phyloP scores from a whole-genome alignment of 2,888 invertebrate species.

The Xestia ashworthii region DNA sequence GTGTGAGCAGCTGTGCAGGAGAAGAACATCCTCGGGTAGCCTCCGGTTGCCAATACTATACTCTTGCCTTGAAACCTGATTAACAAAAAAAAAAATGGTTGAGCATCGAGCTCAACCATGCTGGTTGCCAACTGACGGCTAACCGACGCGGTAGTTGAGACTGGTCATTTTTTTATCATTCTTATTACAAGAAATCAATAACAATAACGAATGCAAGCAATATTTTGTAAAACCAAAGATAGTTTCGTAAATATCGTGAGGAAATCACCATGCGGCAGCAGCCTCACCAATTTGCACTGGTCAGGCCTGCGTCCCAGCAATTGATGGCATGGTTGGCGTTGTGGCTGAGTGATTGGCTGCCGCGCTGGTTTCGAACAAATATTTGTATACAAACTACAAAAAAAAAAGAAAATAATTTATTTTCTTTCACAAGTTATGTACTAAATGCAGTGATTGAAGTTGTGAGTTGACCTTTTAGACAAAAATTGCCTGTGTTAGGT shows the following conservation, averaged over 20 bases:
- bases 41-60: conserved; percentile 95
- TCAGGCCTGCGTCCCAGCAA: not conserved
- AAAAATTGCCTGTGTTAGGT: no score
- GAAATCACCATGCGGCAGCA: not conserved
- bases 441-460: no score
- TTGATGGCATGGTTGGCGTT: not conserved
- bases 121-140: no score
- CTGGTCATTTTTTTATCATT: not conserved
- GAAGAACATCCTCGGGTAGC: conserved; percentile 97
- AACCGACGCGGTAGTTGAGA: no score
- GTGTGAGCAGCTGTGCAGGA: conserved; percentile 99
- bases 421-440: no score
- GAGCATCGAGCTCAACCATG: not conserved
- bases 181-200: not conserved
- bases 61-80: conserved; percentile 91
- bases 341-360: not conserved
- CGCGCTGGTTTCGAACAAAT: no score
- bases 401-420: no score
- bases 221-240: not conserved
- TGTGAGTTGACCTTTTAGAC: no score
- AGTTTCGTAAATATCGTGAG: not conserved
- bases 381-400: no score
- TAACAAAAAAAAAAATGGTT: not conserved
- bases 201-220: not conserved
- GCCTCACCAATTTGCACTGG: not conserved